A percentile compares a stretch with the other conserved stretches of the same genome.
phyloP scores from a whole-genome alignment of 2,888 invertebrate genomes.

The Osmoderma eremita region DNA sequence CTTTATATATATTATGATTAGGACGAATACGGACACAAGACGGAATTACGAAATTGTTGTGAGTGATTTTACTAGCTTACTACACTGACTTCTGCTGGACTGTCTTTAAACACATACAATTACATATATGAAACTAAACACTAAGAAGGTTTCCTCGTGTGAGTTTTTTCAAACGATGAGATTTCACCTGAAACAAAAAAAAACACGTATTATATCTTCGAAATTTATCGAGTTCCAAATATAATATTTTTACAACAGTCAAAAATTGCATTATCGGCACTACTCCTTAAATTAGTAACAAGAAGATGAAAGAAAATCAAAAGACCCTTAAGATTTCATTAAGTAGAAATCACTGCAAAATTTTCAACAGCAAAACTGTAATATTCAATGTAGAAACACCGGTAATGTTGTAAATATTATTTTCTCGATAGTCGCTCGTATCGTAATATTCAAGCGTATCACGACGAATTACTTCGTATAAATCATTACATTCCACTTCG shows the following conservation, averaged over 20 bases:
- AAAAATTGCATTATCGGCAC: no score
- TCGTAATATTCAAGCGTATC: constrained; percentile 52
- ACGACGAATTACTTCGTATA: constrained; percentile 51
- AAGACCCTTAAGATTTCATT: no score
- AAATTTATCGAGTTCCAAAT: not conserved
- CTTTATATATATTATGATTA: constrained; percentile 8
- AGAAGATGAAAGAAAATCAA: no score
- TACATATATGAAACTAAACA: constrained; percentile 13
- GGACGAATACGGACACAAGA: constrained; percentile 30
- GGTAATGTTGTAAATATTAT: constrained; percentile 50
- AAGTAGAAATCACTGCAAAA: no score
- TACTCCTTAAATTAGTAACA: no score
- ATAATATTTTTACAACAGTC: no score
- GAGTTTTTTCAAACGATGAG: constrained; percentile 17
- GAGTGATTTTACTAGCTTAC: constrained; percentile 14
- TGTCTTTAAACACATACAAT: constrained; percentile 10
- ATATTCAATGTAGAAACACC: no score
- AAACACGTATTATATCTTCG: not conserved
- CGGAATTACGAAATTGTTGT: constrained; percentile 20
- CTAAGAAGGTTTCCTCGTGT: constrained; percentile 15
- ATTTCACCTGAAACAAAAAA: constrained; percentile 32
- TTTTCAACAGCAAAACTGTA: no score
- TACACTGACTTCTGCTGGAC: constrained; percentile 9
- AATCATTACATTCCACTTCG: constrained; percentile 52
- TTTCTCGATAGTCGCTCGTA: constrained; percentile 47